Evolutionary conservation across 2,888 invertebrate genomes (phyloP), one percentile per base, ranked within the genome.

Genomic region (Hyposoter dolosus): DNA sequence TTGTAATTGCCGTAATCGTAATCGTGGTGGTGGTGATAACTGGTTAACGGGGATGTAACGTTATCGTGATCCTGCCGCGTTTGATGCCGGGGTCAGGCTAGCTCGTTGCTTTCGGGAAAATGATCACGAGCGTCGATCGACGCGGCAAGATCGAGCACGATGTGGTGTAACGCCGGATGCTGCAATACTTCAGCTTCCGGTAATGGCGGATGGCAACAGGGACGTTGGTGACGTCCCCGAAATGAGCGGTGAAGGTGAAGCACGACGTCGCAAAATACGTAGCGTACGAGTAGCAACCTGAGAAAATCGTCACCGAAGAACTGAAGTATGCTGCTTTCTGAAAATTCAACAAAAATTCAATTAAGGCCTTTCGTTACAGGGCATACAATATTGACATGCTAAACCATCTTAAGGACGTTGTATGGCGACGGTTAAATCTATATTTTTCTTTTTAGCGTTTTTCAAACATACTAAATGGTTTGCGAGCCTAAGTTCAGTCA

Each of bases 261-360:
- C 74, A 98, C 97, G 91, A 98, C 97, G 95, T 98, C 98, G 95
- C 99, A 99, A 95, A 99, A 99, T 88, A 99, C 97, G 95, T 97
- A 99, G 88, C 99, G 97, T 88, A 98, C 95, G 88, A 99, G 95
- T 87, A 99, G 95, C 86, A 98, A 95, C 86, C 99, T 96, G 89
- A 99, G 95, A 95, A 99, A 99, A 93, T 99, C 99, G 94, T 99
- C 99, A 63, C 98, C 98, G 95, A 99, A 97, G 95, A 99, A 99
- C 94, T 98, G 97, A 89, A 98, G 95, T 94, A 94, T 91, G 89
- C 94, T 94, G 91, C 90, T 92, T 83, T 95, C 94, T 94, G 92
- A 5, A 83, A 85, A 28, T 9, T 3, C 10, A 7, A n/a, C 2
- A 23, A 15, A 7, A 53, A 17, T 17, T 7, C 6, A 19, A 23